These are phyloP conservation scores for Lithobates pipiens DNA, from an alignment of 2,797 vertebrate genomes.

Conservation along the genomic window DNA sequence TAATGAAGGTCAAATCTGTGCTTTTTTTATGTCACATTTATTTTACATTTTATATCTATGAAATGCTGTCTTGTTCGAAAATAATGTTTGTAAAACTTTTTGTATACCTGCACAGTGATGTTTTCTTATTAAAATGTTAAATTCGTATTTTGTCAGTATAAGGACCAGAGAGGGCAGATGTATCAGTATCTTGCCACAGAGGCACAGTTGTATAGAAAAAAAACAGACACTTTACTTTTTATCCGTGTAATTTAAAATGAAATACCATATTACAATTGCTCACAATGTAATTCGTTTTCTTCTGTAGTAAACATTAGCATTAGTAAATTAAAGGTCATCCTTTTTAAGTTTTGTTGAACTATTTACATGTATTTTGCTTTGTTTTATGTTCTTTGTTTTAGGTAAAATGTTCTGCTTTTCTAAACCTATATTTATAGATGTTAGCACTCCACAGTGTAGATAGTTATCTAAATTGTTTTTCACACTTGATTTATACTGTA, in stretches of 20 bases:
- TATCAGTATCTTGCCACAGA: background rate
- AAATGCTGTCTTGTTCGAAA: background rate
- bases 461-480: constrained; percentile 24
- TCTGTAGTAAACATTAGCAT: background rate
- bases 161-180: background rate
- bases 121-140: background rate
- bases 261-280: constrained; percentile 3
- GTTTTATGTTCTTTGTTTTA: background rate
- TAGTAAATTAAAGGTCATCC: constrained; percentile 18
- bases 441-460: constrained; percentile 39
- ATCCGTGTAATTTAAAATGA: background rate
- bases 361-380: constrained; percentile 21
- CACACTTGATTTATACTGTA: constrained; percentile 27
- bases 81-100: background rate
- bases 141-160: background rate
- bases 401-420: background rate
- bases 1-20: background rate
- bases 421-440: constrained; percentile 14
- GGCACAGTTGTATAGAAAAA: background rate
- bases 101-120: background rate
- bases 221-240: constrained; percentile 8
- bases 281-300: background rate
- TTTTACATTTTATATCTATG: background rate
- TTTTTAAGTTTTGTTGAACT: constrained; percentile 7
- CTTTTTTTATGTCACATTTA: background rate